phyloP scores from a whole-genome alignment of 1,140 invertebrate genomes.

The Venustaconcha ellipsiformis region DNA sequence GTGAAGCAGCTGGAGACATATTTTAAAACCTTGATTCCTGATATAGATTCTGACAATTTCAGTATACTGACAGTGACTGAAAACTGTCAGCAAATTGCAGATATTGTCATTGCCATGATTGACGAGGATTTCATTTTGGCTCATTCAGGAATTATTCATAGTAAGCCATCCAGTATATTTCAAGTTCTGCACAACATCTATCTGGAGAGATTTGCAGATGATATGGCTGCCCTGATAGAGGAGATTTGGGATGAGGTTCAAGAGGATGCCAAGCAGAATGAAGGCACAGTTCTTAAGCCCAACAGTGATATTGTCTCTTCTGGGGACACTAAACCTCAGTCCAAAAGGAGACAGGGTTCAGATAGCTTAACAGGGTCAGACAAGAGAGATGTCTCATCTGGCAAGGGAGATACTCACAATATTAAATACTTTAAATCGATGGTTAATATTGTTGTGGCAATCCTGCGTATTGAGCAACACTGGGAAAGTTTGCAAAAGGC shows the following conservation, averaged over 20 bases:
- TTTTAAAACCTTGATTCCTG: constrained; percentile 53
- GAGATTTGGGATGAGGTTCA: constrained; percentile 60
- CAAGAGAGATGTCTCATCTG: background rate
- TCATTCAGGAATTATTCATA: constrained; percentile 54
- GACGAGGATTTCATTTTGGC: constrained; percentile 63
- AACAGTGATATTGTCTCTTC: constrained; percentile 3
- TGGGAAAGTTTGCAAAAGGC: constrained; percentile 50
- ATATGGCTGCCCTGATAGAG: constrained; percentile 62
- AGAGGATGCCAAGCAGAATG: constrained; percentile 39
- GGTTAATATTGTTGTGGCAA: constrained; percentile 51
- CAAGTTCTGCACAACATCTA: constrained; percentile 60
- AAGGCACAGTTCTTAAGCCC: constrained; percentile 27
- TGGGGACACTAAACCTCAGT: constrained; percentile 2
- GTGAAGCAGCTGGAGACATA: constrained; percentile 55
- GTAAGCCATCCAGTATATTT: constrained; percentile 47
- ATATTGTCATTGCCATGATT: constrained; percentile 60
- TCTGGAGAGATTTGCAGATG: constrained; percentile 62
- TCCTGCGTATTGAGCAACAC: constrained; percentile 59
- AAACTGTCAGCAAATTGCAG: constrained; percentile 52
- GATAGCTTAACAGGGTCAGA: constrained; percentile 21
- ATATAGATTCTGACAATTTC: constrained; percentile 46
- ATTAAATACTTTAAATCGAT: constrained; percentile 48
- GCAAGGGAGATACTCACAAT: constrained; percentile 1
- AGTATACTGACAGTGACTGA: constrained; percentile 52
- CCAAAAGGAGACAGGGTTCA: constrained; percentile 44